These are phyloP conservation scores for Pteropus alecto DNA, from an alignment of 2,113 vertebrate genomes.

Conservation along the genomic window DNA sequence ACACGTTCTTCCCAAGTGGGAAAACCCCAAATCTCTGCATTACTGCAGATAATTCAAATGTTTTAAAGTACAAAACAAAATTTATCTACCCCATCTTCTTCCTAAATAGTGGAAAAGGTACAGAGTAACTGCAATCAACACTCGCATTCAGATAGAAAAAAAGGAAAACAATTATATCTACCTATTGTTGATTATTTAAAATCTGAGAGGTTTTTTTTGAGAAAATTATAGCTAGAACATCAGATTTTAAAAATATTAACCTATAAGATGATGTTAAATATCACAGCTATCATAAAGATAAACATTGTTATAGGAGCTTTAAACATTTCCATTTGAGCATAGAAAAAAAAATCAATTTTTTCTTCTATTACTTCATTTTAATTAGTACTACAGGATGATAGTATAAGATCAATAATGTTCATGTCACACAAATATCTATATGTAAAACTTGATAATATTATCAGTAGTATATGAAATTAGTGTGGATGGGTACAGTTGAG, in stretches of 20 bases:
- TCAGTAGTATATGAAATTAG: neutral
- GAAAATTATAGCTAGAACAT: neutral
- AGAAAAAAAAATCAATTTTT: neutral
- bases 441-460: neutral
- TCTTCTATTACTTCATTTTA: neutral
- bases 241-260: neutral
- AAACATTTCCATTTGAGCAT: neutral
- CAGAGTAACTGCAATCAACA: neutral
- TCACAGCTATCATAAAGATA: neutral
- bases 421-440: neutral
- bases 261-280: neutral
- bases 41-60: neutral
- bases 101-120: neutral
- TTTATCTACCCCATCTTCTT: neutral
- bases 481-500: neutral
- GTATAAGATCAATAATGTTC: neutral
- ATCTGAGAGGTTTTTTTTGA: neutral
- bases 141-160: neutral
- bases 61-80: neutral
- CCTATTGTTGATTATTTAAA: neutral
- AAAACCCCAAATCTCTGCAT: neutral
- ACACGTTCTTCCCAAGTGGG: rapidly evolving
- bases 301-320: neutral
- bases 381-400: neutral
- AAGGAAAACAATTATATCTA: neutral